These are phyloP conservation scores for Tangara arthus DNA, from an alignment of 2,797 vertebrate genomes.

Conservation along the genomic window DNA sequence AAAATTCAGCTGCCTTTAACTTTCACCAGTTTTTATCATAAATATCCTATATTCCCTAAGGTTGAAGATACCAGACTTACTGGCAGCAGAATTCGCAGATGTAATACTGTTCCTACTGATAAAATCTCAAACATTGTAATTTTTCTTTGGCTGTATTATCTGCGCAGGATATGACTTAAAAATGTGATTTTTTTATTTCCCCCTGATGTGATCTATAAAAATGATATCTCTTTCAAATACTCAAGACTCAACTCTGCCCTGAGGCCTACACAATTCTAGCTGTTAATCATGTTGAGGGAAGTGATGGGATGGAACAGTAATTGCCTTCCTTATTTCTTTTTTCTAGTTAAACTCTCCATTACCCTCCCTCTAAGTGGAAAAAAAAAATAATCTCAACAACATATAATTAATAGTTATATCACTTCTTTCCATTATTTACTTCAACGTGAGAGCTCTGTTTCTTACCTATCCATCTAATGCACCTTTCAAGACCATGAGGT, in stretches of 20 bases:
- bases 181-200: not conserved
- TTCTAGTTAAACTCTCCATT: constrained; percentile 58
- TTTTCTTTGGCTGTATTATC: constrained; percentile 43
- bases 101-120: constrained; percentile 16
- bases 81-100: not conserved
- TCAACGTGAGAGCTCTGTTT: not conserved
- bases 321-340: constrained; percentile 32
- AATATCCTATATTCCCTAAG: not conserved
- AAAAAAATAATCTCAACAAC: not conserved
- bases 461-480: not conserved
- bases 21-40: not conserved
- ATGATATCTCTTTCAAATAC: constrained; percentile 45
- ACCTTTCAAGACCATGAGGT: not conserved
- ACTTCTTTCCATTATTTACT: constrained; percentile 18
- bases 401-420: constrained; percentile 21
- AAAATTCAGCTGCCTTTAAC: not conserved
- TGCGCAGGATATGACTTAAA: constrained; percentile 7
- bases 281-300: constrained; percentile 46
- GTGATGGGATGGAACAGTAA: constrained; percentile 36
- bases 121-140: constrained; percentile 32
- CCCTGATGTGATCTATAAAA: constrained; percentile 19
- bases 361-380: not conserved
- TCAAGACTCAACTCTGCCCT: constrained; percentile 42
- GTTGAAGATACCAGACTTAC: constrained; percentile 8
- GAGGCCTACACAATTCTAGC: constrained; percentile 33